phyloP scores from a whole-genome alignment of 2,888 invertebrate species.

The Leptopterna dolabrata region DNA sequence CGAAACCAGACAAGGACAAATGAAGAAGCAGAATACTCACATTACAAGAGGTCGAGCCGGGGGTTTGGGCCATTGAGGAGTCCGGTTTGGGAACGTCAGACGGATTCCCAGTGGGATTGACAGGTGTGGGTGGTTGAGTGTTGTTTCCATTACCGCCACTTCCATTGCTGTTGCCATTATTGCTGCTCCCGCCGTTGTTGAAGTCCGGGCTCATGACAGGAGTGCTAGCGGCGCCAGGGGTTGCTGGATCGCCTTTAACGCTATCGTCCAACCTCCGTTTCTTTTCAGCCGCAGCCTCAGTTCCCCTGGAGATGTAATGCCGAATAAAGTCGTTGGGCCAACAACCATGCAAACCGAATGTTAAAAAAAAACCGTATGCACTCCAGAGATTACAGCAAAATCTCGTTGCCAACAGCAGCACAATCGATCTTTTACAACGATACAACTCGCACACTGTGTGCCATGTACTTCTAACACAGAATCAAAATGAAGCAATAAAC shows the following conservation, averaged over 20 bases:
- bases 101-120: background rate
- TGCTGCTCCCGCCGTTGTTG: constrained; percentile 9
- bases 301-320: constrained; percentile 35
- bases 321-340: background rate
- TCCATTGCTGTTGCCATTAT: constrained; percentile 15
- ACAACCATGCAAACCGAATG: background rate
- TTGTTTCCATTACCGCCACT: constrained; percentile 10
- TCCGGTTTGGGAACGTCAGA: constrained; percentile 10
- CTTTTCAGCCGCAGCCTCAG: constrained; percentile 52
- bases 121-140: background rate
- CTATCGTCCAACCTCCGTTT: constrained; percentile 56
- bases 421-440: no score
- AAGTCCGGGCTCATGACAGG: constrained; percentile 17
- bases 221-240: constrained; percentile 16
- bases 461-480: no score
- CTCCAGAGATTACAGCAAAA: no score
- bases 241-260: constrained; percentile 47
- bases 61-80: background rate
- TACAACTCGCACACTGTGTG: no score
- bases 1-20: no score
- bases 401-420: no score
- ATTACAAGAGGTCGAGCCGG: constrained; percentile 15
- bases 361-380: no score
- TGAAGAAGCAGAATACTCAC: no score
- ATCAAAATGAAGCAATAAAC: no score